A percentile compares a stretch with the other conserved stretches of the same genome.
These are phyloP conservation scores for Pseudorectes ferrugineus DNA, from an alignment of 2,113 vertebrate genomes.

Conservation along the genomic window DNA sequence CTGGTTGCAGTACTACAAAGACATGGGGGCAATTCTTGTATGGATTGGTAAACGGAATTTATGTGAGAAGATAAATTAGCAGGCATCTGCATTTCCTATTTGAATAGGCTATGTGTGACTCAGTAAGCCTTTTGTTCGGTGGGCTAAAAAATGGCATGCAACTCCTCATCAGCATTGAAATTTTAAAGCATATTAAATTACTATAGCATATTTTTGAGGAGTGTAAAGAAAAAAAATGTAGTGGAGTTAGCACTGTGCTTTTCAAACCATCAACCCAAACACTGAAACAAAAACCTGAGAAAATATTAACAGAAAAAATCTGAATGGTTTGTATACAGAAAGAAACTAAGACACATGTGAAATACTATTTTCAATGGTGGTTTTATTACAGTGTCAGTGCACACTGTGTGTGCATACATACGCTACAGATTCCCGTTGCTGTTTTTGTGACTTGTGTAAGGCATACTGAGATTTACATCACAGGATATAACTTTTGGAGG, in stretches of 20 bases:
- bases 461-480: slow-evolving; percentile 25
- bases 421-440: neutral
- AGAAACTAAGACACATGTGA: neutral
- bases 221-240: neutral
- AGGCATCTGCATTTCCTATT: slow-evolving; percentile 59
- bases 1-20: slow-evolving; percentile 54
- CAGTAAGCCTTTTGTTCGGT: slow-evolving; percentile 63
- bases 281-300: neutral
- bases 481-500: slow-evolving; percentile 26
- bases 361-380: neutral
- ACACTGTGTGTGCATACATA: neutral
- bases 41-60: slow-evolving; percentile 56
- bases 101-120: slow-evolving; percentile 64
- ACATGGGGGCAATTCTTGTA: slow-evolving; percentile 50
- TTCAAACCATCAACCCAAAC: neutral
- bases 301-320: neutral
- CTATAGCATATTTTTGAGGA: slow-evolving; percentile 5
- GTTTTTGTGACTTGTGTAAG: slow-evolving; percentile 17
- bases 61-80: slow-evolving; percentile 64
- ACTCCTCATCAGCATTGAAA: slow-evolving; percentile 47
- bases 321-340: neutral
- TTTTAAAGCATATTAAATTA: slow-evolving; percentile 62
- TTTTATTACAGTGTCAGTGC: slow-evolving; percentile 3
- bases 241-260: neutral
- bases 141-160: slow-evolving; percentile 54